Conservation (phyloP, 2,888 invertebrate genomes). For the Oxystoma pomonae region DNA sequence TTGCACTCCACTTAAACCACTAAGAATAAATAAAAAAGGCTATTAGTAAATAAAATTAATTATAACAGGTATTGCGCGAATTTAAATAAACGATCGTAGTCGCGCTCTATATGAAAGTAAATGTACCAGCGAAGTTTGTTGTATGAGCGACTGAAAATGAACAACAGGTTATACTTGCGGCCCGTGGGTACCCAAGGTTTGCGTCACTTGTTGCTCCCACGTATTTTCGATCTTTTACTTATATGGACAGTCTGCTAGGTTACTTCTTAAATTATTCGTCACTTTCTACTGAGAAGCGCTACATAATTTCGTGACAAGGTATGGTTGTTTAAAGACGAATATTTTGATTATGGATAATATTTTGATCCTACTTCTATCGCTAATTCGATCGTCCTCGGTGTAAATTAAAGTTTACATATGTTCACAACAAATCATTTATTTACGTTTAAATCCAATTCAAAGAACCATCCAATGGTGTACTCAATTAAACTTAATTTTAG, state of each 20-base stretch:
- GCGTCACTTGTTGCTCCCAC: slow-evolving; percentile 39
- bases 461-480: no score
- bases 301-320: neutral
- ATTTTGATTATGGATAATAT: neutral
- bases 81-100: slow-evolving; percentile 27
- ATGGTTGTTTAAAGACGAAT: neutral
- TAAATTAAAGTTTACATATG: no score
- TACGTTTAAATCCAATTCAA: no score
- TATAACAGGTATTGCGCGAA: slow-evolving; percentile 14
- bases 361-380: neutral
- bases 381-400: neutral
- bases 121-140: slow-evolving; percentile 20
- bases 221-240: slow-evolving; percentile 40
- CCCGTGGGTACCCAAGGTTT: slow-evolving; percentile 29
- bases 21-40: slow-evolving; percentile 26
- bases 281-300: slow-evolving; percentile 30
- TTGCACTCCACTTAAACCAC: slow-evolving; percentile 19
- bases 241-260: slow-evolving; percentile 33
- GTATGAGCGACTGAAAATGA: slow-evolving; percentile 27
- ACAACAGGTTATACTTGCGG: slow-evolving; percentile 31
- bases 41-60: slow-evolving; percentile 12
- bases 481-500: no score
- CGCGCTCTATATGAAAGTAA: slow-evolving; percentile 35
- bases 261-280: slow-evolving; percentile 31
- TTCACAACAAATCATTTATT: no score